Conservation (phyloP, 2,888 invertebrate species). For the Lottia gigantea region DNA sequence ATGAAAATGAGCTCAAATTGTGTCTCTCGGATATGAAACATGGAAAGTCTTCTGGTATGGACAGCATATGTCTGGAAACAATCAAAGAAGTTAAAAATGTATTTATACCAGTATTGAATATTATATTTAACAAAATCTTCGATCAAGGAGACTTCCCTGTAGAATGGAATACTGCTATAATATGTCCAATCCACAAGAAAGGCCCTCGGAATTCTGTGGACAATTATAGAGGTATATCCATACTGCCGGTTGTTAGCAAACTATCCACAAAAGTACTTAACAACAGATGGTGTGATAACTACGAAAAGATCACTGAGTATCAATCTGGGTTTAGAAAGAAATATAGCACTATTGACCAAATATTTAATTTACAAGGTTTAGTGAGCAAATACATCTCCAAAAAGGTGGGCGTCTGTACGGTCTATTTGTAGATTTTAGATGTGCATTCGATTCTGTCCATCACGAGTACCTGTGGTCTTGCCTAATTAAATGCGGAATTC, state of each 20-base stretch:
- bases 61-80: not conserved
- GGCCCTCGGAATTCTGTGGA: not conserved
- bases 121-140: not conserved
- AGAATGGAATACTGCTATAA: not conserved
- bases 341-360: slow-evolving; percentile 5
- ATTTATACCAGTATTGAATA: not conserved
- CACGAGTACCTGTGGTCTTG: not conserved
- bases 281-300: not conserved
- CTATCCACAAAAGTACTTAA: not conserved
- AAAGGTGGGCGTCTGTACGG: not conserved
- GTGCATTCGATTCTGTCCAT: not conserved
- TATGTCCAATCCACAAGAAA: not conserved
- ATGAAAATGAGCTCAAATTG: not conserved
- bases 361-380: not conserved
- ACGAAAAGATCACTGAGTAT: not conserved
- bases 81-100: not conserved
- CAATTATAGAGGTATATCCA: not conserved
- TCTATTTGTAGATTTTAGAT: not conserved
- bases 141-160: not conserved
- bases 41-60: not conserved
- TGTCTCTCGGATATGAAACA: not conserved
- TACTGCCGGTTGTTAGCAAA: slow-evolving; percentile 1
- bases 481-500: not conserved
- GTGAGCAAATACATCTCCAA: not conserved
- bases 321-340: not conserved